Evolutionary conservation across 2,888 invertebrate species (phyloP), one percentile per base, ranked within the genome.

Genomic region (Capitulum mitella): DNA sequence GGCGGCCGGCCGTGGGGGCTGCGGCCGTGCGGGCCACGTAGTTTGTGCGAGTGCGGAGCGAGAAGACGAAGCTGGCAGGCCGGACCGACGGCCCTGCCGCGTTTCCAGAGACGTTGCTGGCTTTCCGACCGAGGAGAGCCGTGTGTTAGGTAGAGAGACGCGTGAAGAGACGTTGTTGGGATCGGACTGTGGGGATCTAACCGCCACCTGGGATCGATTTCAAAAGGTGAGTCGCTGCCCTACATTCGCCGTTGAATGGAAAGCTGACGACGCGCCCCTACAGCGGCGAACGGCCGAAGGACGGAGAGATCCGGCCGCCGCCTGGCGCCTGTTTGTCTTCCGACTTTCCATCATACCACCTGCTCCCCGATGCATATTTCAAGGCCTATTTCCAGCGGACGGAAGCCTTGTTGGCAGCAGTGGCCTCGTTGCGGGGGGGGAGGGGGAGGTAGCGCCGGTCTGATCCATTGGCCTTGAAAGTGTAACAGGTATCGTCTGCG

Each of bases 41-140:
- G 61, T 70, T 37, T 22, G 37, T 70, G 70, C 22, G 34, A 37
- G 70, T 8, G 70, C 14, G 70, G n/a, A 32, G 32, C 14, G 32
- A 0, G 61, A 32, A 29, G 61, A 61, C 14, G 22, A 0, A 14
- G 16, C 32, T 8, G 58, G 58, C 29, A 29, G n/a, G 61, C 61
- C 61, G 61, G 61, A 61, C 16, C 61, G 61, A 61, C 61, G 61
- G 61, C 61, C 14, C 61, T 32, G 32, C 61, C 58, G 16, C 29
- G n/a, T 70, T 70, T 70, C 37, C 70, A 32, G 70, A 70, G 70
- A 70, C 70, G 37, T 70, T 70, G 70, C 70, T 19, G 70, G 37
- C 70, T 70, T 37, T 70, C 22, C 70, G n/a, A 29, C 29, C 34
- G 70, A 22, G 37, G 37, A 70, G 26, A 32, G 61, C 16, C 16